Evolutionary conservation across 1,140 invertebrate species (phyloP).

Genomic region (Drosophila tropicalis): DNA sequence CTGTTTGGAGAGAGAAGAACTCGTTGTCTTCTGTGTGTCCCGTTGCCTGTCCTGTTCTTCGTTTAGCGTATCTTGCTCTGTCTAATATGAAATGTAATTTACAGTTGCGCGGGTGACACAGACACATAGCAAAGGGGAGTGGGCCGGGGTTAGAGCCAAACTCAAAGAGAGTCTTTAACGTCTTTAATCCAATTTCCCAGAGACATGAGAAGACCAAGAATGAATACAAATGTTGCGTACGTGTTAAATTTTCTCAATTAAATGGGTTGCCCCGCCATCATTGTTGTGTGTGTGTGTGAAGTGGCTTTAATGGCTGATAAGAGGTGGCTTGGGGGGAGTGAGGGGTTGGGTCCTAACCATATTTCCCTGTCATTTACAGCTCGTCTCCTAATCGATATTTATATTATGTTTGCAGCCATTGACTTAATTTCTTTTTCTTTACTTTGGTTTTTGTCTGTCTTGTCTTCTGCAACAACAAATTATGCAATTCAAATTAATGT

Average conservation of each 20-base stretch:
- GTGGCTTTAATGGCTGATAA: neutral
- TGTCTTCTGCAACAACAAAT: conserved; percentile 62
- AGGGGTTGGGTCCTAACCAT: conserved; percentile 6
- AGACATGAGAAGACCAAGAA: conserved; percentile 70
- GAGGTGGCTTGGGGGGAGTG: neutral
- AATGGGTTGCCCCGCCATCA: conserved; percentile 62
- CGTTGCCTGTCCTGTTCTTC: neutral
- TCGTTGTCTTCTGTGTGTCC: neutral
- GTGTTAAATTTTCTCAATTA: conserved; percentile 80
- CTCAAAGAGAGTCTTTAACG: conserved; percentile 64
- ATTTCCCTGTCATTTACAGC: conserved; percentile 53
- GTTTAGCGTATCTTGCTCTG: neutral
- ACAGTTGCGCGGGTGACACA: conserved; percentile 61
- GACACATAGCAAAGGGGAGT: conserved; percentile 27
- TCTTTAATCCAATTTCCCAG: conserved; percentile 78
- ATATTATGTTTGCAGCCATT: conserved; percentile 76
- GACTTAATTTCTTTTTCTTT: conserved; percentile 71
- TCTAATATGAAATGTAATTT: conserved; percentile 71
- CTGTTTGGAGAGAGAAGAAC: conserved; percentile 24
- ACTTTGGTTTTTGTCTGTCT: conserved; percentile 20
- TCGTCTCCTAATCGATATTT: conserved; percentile 73
- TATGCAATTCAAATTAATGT: conserved; percentile 82
- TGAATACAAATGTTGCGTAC: conserved; percentile 80
- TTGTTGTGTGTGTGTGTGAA: neutral
- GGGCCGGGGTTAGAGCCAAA: conserved; percentile 9